Evolutionary conservation across 2,797 vertebrate genomes (phyloP).

Genomic region (Acrocephalus scirpaceus): DNA sequence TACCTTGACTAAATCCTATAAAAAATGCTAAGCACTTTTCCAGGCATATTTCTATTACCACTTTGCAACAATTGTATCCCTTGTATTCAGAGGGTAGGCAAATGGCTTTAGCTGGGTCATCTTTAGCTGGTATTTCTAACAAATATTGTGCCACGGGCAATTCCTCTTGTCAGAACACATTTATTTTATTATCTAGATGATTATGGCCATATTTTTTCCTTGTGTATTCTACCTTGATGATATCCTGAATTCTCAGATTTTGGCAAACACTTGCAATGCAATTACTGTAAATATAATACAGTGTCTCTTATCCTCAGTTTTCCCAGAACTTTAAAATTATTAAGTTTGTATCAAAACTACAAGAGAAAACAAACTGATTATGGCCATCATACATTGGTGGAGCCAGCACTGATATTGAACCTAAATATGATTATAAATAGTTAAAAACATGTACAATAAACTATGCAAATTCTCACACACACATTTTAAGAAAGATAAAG

Average conservation of each 20-base stretch:
- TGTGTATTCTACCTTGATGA: background rate
- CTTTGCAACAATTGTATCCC: background rate
- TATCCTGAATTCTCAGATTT: background rate
- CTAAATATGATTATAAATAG: background rate
- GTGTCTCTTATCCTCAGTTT: background rate
- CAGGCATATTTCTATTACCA: background rate
- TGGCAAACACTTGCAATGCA: background rate
- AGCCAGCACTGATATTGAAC: background rate
- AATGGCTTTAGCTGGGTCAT: slow-evolving; percentile 5
- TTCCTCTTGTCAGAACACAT: slow-evolving; percentile 14
- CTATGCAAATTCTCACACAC: background rate
- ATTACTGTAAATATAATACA: background rate
- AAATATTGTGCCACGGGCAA: background rate
- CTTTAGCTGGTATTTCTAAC: slow-evolving; percentile 10
- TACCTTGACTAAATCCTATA: background rate
- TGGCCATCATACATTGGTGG: background rate
- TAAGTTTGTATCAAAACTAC: background rate
- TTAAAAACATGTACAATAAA: background rate
- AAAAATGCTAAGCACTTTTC: background rate
- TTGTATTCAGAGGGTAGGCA: background rate
- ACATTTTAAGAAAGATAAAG: background rate
- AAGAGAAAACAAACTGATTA: background rate
- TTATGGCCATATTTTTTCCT: background rate
- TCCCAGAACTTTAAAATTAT: background rate
- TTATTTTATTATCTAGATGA: slow-evolving; percentile 1